These are phyloP conservation scores for Lottia gigantea DNA, from an alignment of 2,888 invertebrate genomes.

Conservation along the genomic window DNA sequence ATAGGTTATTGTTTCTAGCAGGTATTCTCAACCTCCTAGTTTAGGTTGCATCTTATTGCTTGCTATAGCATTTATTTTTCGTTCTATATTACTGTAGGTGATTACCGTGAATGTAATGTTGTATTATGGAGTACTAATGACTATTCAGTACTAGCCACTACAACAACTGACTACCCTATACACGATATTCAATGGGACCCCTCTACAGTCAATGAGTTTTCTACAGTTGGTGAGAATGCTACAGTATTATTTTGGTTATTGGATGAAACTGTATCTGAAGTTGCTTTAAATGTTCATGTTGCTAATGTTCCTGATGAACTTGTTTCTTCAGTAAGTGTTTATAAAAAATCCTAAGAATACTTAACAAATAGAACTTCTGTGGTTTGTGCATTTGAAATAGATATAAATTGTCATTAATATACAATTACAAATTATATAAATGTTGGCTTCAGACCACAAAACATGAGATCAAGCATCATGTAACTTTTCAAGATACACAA, in stretches of 20 bases:
- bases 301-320: conserved; percentile 63
- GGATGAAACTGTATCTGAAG: conserved; percentile 55
- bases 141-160: conserved; percentile 53
- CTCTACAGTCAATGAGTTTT: conserved; percentile 64
- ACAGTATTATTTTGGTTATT: conserved; percentile 64
- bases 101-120: conserved; percentile 58
- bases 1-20: too few species aligned
- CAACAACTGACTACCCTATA: conserved; percentile 56
- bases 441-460: too few species aligned
- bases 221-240: conserved; percentile 60
- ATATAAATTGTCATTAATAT: too few species aligned
- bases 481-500: too few species aligned
- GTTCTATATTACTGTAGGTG: conserved; percentile 50
- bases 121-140: conserved; percentile 62
- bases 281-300: conserved; percentile 60
- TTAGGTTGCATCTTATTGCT: too few species aligned
- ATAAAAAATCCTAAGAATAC: too few species aligned
- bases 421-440: too few species aligned
- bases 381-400: conserved; percentile 24
- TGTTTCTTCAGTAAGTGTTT: conserved; percentile 19
- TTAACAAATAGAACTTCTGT: conserved; percentile 37
- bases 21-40: too few species aligned
- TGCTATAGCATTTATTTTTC: not conserved
- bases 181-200: conserved; percentile 65
- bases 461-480: too few species aligned